Conservation (phyloP, 2,113 vertebrate species). For the Porphyrio hochstetteri region DNA sequence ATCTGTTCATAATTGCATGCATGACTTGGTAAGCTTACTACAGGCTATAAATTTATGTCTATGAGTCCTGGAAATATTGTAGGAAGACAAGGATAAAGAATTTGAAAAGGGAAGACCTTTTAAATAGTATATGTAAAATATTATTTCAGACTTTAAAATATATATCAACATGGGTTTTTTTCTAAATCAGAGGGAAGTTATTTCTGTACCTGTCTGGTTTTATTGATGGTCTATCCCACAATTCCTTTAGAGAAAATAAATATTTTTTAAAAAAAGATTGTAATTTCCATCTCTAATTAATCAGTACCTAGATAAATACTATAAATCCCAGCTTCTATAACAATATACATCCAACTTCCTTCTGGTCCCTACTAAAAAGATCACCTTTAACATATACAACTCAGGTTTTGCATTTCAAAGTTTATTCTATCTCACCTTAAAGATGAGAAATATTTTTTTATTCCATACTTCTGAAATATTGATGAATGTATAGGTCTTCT, state of each 20-base stretch:
- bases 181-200: background rate
- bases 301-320: background rate
- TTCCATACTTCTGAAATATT: background rate
- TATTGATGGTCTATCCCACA: background rate
- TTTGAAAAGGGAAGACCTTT: background rate
- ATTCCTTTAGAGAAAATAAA: background rate
- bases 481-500: background rate
- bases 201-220: background rate
- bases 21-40: constrained; percentile 27
- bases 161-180: background rate
- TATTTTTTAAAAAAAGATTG: background rate
- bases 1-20: constrained; percentile 41
- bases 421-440: background rate
- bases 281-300: background rate
- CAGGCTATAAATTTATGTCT: background rate
- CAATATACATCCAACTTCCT: background rate
- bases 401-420: background rate
- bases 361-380: background rate
- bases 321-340: background rate
- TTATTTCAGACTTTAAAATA: background rate
- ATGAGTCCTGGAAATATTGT: background rate
- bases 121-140: background rate
- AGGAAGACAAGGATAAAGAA: background rate
- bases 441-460: background rate
- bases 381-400: background rate